Evolutionary conservation across 2,888 invertebrate species (phyloP), one percentile per base, ranked within the genome.

Genomic region (Andrena haemorrhoa): DNA sequence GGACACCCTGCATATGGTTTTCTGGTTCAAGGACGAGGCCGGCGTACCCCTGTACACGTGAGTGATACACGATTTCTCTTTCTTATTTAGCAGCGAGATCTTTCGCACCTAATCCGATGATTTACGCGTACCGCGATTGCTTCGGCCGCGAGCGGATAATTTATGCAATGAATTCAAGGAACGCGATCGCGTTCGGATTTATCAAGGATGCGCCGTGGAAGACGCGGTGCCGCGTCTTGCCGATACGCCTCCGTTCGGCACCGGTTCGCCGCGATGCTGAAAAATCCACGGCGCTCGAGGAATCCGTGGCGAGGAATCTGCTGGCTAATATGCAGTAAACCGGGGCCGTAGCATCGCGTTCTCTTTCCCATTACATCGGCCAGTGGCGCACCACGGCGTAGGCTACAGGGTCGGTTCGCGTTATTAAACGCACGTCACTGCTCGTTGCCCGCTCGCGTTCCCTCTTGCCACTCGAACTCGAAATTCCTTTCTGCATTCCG

Each of bases 1-100:
- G 94, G 98, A 98, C 94, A 97, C 97, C 94, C 97, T 98, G 88
- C 97, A 97, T 95, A 98, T 98, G 97, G 98, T 98, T 84, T 96
- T 98, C 94, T 98, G 98, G 98, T 98, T 98, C 95, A 96, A 97
- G 90, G 97, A 98, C 91, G 97, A 97, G 90, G 97, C 97, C 72
- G 98, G 97, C 70, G 97, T 97, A 91, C 98, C 98, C 23, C 95
- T 98, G 71, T 98, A 98, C 95, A 98, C 98, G 98, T 98, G 92
- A 94, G 95, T 92, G 63, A 71, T 65, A 29, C 26, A 29, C 26
- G 53, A 41, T 29, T 41, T 16, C 63, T 58, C 20, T 41, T 20
- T 10, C 12, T 60, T 41, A 23, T 35, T 31, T 33, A 2, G n/a
- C 16, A 3, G 8, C 47, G 20, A 6, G 29, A 56, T 20, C 20